Percentiles rank a stretch among this genome's conserved stretches.
Conservation (phyloP, 2,113 vertebrate genomes). For the Dicaeum eximium region DNA sequence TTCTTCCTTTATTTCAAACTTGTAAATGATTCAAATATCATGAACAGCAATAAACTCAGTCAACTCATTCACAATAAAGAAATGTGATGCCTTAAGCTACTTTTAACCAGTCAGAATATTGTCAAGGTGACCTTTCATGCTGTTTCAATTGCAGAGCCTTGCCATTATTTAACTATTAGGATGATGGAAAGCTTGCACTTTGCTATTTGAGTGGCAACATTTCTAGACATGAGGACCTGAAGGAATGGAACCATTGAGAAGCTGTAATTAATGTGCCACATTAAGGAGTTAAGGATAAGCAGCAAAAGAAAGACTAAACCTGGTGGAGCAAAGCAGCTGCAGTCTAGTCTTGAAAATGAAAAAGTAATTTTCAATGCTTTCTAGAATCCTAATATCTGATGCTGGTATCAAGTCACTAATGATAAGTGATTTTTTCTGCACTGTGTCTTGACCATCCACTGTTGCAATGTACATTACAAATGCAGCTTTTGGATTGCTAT, state of each 20-base stretch:
- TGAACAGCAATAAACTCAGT: conserved; percentile 38
- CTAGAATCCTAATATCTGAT: conserved; percentile 27
- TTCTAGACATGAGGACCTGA: conserved; percentile 38
- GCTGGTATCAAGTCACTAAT: neutral
- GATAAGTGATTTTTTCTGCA: neutral
- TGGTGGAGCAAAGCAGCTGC: neutral
- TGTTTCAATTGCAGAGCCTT: conserved; percentile 63
- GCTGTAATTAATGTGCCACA: conserved; percentile 45
- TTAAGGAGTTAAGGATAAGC: conserved; percentile 53
- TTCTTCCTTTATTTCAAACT: conserved; percentile 34
- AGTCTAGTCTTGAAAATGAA: conserved; percentile 2
- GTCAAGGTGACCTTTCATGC: conserved; percentile 73
- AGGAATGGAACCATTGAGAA: conserved; percentile 1
- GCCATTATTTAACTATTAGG: conserved; percentile 68
- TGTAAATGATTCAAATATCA: conserved; percentile 40
- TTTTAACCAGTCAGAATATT: conserved; percentile 26
- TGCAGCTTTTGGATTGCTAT: neutral
- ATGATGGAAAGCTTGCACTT: conserved; percentile 67
- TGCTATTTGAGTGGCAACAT: conserved; percentile 59
- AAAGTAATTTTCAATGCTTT: conserved; percentile 27
- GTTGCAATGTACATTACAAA: conserved; percentile 52
- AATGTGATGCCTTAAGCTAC: conserved; percentile 48
- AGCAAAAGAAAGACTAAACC: conserved; percentile 27
- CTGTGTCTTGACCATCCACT: conserved; percentile 13
- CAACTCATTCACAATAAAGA: conserved; percentile 31